phyloP scores from a whole-genome alignment of 2,797 vertebrate species.

The Staurois parvus region DNA sequence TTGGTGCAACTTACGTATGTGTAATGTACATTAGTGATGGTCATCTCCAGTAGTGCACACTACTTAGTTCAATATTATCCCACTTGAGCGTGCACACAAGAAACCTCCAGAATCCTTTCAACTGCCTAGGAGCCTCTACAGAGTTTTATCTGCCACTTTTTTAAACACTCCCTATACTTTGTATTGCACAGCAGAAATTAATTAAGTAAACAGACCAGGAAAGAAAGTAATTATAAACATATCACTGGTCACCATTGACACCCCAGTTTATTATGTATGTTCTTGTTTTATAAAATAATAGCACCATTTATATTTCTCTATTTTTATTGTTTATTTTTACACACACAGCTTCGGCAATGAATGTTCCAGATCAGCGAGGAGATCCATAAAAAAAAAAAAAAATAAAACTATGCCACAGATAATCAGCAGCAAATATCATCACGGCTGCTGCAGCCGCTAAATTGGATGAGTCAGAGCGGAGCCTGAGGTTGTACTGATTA shows the following conservation, averaged over 20 bases:
- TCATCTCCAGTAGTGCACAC: too few relatives aligned
- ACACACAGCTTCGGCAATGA: conserved; percentile 11
- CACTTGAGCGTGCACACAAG: too few relatives aligned
- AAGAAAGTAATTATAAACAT: background rate
- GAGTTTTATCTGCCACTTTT: too few relatives aligned
- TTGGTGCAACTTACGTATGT: too few relatives aligned
- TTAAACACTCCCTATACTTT: background rate
- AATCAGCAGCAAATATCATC: background rate
- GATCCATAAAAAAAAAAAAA: conserved; percentile 42
- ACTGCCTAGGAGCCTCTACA: too few relatives aligned
- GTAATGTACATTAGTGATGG: too few relatives aligned
- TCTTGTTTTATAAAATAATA: background rate
- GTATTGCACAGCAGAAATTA: background rate
- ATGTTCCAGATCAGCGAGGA: conserved; percentile 32
- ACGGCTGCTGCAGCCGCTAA: conserved; percentile 21
- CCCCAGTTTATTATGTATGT: too few relatives aligned
- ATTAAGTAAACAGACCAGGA: background rate
- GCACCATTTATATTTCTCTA: background rate
- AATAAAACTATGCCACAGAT: background rate
- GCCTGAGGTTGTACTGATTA: conserved; percentile 54
- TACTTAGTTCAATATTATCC: too few relatives aligned
- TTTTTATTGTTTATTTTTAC: background rate
- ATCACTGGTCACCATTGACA: background rate
- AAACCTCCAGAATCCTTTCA: too few relatives aligned
- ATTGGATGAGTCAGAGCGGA: conserved; percentile 15